A percentile compares a stretch with the other conserved stretches of the same genome.
phyloP scores from a whole-genome alignment of 2,113 vertebrate genomes.

The Egretta garzetta region DNA sequence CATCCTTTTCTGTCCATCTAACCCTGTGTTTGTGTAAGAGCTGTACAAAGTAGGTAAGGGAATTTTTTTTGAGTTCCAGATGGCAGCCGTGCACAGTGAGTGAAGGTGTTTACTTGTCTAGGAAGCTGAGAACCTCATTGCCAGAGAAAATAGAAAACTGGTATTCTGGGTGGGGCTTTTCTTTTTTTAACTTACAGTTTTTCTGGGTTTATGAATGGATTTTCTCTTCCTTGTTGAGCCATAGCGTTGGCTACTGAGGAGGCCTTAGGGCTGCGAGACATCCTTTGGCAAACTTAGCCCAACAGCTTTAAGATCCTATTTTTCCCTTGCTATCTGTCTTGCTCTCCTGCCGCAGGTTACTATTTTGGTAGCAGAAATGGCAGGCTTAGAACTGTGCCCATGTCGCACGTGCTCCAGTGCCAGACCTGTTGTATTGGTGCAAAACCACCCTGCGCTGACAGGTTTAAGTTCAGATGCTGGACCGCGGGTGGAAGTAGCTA shows the following conservation, averaged over 20 bases:
- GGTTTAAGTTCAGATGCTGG: not conserved
- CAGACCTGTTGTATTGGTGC: not conserved
- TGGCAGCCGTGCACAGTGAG: constrained; percentile 35
- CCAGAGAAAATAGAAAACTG: constrained; percentile 58
- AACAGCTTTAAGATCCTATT: not conserved
- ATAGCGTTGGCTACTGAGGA: not conserved
- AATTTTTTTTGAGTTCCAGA: constrained; percentile 31
- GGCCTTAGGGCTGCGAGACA: not conserved
- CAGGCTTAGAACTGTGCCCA: not conserved
- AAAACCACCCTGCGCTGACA: not conserved
- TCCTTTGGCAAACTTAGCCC: not conserved
- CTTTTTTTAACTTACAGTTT: constrained; percentile 29
- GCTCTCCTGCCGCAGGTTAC: not conserved
- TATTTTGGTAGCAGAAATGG: not conserved
- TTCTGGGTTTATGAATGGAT: constrained; percentile 55
- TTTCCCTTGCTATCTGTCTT: not conserved
- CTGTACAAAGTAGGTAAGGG: constrained; percentile 51
- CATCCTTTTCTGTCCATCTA: constrained; percentile 59
- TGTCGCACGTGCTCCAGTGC: accelerated
- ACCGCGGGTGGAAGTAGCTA: not conserved
- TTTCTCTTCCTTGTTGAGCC: constrained; percentile 27
- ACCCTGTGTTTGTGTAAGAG: constrained; percentile 53
- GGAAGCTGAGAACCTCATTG: constrained; percentile 49
- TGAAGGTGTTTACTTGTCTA: constrained; percentile 63
- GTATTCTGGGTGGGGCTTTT: constrained; percentile 23